Base-by-base conservation (phyloP, 2,888 invertebrate species). In the Dasysyrphus albostriatus region DNA sequence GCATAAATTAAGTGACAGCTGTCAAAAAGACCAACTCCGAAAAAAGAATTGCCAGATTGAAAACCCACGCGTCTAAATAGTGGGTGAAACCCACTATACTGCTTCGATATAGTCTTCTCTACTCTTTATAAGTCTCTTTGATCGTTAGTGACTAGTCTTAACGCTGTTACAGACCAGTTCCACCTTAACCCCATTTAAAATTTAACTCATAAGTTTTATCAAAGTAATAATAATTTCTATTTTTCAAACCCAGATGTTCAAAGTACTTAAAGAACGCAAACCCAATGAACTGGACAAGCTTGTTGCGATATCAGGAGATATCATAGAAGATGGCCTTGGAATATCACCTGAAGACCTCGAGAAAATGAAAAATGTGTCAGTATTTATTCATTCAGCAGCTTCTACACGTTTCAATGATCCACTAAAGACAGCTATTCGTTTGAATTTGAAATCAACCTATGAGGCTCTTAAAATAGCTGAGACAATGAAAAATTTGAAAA, bases 331-430 rank as follows among this genome's bases (percentile, higher is more conserved):
- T 0, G 51, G 75, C 0, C 47, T 91, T 67, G 92, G 91, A 58
- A 91, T 92, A 16, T 87, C 89, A 1, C 24, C 87, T 0, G 58
- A 70, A 0, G 44, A 89, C 59, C 32, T 78, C 5, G 58, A 88
- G 49, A 72, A 63, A 5, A 5, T 83, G 1, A 93, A 94, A 12
- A 93, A 94, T 49, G 95, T 96, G 0, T 94, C 95, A 24, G 92
- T 97, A 5, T 94, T 97, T 0, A 96, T 95, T 89, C 97, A 97
- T 90, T 95, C 95, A 9, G 97, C 97, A 0, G 97, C 97, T 0
- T 96, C 96, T 8, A 96, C 97, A 1, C 94, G 95, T 88, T 98
- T 98, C 90, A 96, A 98, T 89, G 98, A 98, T 89, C 93, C 95
- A 0, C 91, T 98, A 0, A 94, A 94, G 88, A 93, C 93, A 67